Conservation (phyloP, 2,888 invertebrate genomes). For the Proisotoma minuta region DNA sequence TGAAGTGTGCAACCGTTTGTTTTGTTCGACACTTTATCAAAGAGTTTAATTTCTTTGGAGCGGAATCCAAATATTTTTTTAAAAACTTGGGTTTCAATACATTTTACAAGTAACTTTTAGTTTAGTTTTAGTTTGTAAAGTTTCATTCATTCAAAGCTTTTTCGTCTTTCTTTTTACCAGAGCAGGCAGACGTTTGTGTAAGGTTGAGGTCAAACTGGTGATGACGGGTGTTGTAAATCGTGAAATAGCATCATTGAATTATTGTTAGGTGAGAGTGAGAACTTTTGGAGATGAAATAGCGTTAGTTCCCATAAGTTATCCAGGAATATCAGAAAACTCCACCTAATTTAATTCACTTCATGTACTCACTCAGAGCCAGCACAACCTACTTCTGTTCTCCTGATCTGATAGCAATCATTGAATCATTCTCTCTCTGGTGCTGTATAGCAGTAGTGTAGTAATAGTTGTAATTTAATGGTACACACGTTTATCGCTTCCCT, state of each 20-base stretch:
- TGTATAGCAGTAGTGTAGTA: neutral
- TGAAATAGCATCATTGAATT: neutral
- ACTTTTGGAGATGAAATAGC: neutral
- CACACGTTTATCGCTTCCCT: neutral
- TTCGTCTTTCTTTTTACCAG: constrained; percentile 7
- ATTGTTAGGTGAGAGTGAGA: constrained; percentile 1
- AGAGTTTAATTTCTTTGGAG: neutral
- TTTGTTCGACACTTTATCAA: neutral
- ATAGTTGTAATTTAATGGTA: neutral
- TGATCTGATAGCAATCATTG: neutral
- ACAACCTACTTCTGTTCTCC: constrained; percentile 11
- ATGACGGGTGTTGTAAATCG: neutral
- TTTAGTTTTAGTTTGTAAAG: too few relatives aligned
- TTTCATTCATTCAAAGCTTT: too few relatives aligned
- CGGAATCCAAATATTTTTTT: too few relatives aligned
- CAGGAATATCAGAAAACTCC: constrained; percentile 43
- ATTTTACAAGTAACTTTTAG: too few relatives aligned
- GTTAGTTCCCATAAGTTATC: neutral
- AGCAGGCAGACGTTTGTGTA: constrained; percentile 11
- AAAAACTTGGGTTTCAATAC: too few relatives aligned
- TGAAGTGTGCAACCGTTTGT: too few relatives aligned
- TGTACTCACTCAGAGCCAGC: too few relatives aligned
- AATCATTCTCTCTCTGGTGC: neutral
- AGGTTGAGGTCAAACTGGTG: neutral
- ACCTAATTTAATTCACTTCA: constrained; percentile 47